Percentiles rank a stretch among this genome's conserved stretches.
These are phyloP conservation scores for Coenonympha arcania DNA, from an alignment of 2,888 invertebrate species.

Conservation along the genomic window DNA sequence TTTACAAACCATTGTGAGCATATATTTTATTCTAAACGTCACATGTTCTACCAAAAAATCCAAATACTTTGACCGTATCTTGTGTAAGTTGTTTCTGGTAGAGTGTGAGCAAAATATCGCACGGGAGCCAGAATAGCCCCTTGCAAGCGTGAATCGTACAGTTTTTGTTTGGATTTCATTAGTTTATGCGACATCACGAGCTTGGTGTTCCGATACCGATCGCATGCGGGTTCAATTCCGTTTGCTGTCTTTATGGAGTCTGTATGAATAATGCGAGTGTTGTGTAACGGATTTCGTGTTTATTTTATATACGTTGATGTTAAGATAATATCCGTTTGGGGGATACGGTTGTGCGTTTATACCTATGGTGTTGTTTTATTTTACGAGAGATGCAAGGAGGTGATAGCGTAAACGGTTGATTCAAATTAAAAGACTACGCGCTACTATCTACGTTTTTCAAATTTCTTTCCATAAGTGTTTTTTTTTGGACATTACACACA, in stretches of 20 bases:
- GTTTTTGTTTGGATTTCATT: conserved; percentile 36
- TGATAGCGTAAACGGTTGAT: neutral
- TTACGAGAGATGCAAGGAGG: neutral
- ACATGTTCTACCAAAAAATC: neutral
- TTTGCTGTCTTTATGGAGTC: conserved; percentile 32
- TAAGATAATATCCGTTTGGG: conserved; percentile 4
- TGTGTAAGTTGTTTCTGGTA: neutral
- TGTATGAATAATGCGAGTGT: conserved; percentile 31
- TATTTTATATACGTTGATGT: conserved; percentile 11
- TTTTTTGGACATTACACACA: too few species aligned
- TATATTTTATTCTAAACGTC: too few species aligned
- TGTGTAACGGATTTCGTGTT: conserved; percentile 38
- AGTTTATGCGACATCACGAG: conserved; percentile 63
- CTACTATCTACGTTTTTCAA: too few species aligned
- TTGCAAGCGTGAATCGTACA: conserved; percentile 26
- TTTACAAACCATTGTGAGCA: too few species aligned
- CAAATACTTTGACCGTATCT: neutral
- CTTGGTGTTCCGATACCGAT: conserved; percentile 48
- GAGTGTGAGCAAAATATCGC: conserved; percentile 19
- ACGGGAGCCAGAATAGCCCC: conserved; percentile 35
- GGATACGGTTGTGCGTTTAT: neutral
- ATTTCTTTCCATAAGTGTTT: too few species aligned
- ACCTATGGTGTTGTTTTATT: neutral
- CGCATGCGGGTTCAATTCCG: conserved; percentile 60
- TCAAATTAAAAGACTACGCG: neutral